These are phyloP conservation scores for Listronotus bonariensis DNA, from an alignment of 1,140 invertebrate species.

Conservation along the genomic window DNA sequence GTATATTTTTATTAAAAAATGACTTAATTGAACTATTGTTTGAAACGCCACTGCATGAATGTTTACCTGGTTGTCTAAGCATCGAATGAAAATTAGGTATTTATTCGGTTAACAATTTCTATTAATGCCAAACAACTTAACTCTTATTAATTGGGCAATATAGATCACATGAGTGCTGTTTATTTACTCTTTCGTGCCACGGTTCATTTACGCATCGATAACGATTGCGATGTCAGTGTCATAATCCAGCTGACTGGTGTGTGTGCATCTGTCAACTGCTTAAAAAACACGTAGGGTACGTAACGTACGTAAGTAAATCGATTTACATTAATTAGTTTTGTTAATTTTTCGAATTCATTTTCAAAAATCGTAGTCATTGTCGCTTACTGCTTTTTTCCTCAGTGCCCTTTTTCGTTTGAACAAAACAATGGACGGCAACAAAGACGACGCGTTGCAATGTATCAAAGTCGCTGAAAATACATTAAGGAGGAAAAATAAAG, in stretches of 20 bases:
- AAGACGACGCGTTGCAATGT: slow-evolving; percentile 90
- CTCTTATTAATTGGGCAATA: too few relatives aligned
- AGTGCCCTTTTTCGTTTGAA: slow-evolving; percentile 14
- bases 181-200: too few relatives aligned
- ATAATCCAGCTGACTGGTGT: slow-evolving; percentile 6
- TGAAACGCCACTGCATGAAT: too few relatives aligned
- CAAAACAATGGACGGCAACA: slow-evolving; percentile 86
- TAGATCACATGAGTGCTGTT: too few relatives aligned
- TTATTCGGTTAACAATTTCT: too few relatives aligned
- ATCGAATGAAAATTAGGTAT: too few relatives aligned
- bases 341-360: background rate
- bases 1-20: too few relatives aligned
- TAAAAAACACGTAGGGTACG: slow-evolving; percentile 11
- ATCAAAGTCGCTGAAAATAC: slow-evolving; percentile 78
- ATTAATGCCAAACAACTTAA: too few relatives aligned
- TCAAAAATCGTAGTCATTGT: background rate
- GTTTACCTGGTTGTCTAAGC: too few relatives aligned
- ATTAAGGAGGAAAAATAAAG: slow-evolving; percentile 74
- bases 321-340: background rate
- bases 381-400: background rate
- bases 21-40: too few relatives aligned
- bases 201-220: too few relatives aligned
- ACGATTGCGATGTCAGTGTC: too few relatives aligned
- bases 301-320: slow-evolving; percentile 1
- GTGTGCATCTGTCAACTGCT: background rate